Evolutionary conservation across 2,888 invertebrate genomes (phyloP), one percentile per base, ranked within the genome.

Genomic region (Conomelus anceps): DNA sequence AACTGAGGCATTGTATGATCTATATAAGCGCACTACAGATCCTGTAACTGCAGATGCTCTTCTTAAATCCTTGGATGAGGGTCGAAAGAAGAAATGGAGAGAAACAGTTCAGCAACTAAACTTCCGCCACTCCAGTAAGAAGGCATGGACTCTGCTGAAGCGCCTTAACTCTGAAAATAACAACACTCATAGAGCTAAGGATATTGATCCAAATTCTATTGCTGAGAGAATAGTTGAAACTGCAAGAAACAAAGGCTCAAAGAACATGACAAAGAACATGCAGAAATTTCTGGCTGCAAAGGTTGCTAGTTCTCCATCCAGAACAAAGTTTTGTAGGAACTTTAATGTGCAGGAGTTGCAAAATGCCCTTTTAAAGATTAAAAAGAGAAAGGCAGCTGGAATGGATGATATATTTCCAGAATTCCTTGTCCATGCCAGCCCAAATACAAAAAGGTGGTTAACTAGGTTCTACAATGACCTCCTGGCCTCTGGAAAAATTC

Each of bases 371-470:
- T 41, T 22, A 29, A 86, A 90, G 86, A 90, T 87, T 20, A 90
- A 90, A 87, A 24, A 84, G 41, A 89, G 89, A 63, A 90, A 90
- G 63, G 90, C 89, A 34, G 87, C 90, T 0, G 89, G 88, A 11
- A 87, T 85, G 20, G 89, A 88, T 88, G 88, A n/a, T n/a, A 88
- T 89, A 7, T 20, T 84, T 22, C 88, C 89, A 13, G 88, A 89
- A 22, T 89, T 89, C 86, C 88, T 89, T 34, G 24, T 88, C 86
- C 26, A 88, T 84, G 29, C 86, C 85, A 86, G 89, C 17, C 26
- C 34, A 22, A 86, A 86, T 34, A 89, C 89, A 86, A 89, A 22
- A 41, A 86, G 26, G 29, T 89, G 89, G 89, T 20, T 89, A 26
- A 86, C 87, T 22, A 85, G 88, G 86, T 88, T 88, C 88, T 90